Evolutionary conservation across 1,140 invertebrate genomes (phyloP).

Genomic region (Plectus sambesii): DNA sequence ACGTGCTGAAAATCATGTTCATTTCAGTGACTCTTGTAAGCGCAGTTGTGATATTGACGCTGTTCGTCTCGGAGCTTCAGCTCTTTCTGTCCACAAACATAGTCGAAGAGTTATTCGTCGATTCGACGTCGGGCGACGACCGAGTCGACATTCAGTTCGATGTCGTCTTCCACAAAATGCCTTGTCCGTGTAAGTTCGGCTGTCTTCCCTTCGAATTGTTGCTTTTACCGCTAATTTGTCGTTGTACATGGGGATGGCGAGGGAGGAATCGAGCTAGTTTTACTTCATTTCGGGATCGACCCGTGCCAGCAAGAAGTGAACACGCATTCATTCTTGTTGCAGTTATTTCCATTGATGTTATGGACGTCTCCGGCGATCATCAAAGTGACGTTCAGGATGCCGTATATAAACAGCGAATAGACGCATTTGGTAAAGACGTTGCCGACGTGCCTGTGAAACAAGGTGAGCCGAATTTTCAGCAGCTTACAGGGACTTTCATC

Average conservation of each 20-base stretch:
- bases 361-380: constrained; percentile 90
- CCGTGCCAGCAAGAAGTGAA: constrained; percentile 4
- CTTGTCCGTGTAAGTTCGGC: constrained; percentile 69
- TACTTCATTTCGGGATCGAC: too few species aligned
- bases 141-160: constrained; percentile 89
- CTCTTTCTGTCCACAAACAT: constrained; percentile 74
- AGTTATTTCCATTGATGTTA: constrained; percentile 65
- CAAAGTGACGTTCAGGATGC: constrained; percentile 88
- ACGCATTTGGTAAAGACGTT: constrained; percentile 68
- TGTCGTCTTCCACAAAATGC: constrained; percentile 70
- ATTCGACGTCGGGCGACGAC: constrained; percentile 71
- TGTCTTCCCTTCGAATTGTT: constrained; percentile 11
- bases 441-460: constrained; percentile 63
- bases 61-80: constrained; percentile 72
- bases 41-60: constrained; percentile 63
- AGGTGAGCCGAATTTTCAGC: too few species aligned
- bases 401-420: constrained; percentile 77
- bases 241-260: too few species aligned
- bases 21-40: constrained; percentile 80
- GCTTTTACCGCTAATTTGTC: constrained; percentile 3
- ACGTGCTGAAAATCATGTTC: too few species aligned
- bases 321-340: constrained; percentile 8
- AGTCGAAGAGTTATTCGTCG: constrained; percentile 85
- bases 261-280: too few species aligned
- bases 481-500: too few species aligned